Base-by-base conservation (phyloP, 2,888 invertebrate species). In the Orthosia incerta region DNA sequence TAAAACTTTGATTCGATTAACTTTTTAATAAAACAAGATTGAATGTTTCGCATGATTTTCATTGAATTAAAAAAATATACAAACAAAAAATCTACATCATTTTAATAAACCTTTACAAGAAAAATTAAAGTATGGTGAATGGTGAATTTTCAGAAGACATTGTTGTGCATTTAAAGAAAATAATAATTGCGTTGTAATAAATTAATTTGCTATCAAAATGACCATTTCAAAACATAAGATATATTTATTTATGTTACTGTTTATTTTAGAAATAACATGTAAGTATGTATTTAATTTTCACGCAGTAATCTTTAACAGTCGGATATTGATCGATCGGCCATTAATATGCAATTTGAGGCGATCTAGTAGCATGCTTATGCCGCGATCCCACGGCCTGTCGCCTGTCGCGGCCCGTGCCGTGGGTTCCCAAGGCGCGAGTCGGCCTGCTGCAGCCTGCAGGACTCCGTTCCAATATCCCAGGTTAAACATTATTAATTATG, bases 1-100 rank as follows among this genome's bases (percentile, higher is more conserved):
- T 79, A 79, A 80, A 78, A 65, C 46, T 16, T 45, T n/a, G 0
- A 73, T 63, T 69, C 55, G 69, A 80, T 80, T 59, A 83, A 48
- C 16, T 82, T 77, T 63, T 68, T 64, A 68, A 77, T 82, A 45
- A 62, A 79, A 56, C 15, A 45, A 23, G 23, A 57, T 82, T 64
- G 12, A 46, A 48, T 60, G 20, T 15, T 23, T 46, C 18, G 45
- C 23, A 12, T 13, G 50, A 26, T 64, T 73, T 65, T 46, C 23
- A 23, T 55, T 50, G 18, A 31, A 13, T 26, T 45, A 23, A 12
- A 18, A 45, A 3, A 46, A 26, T 12, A 7, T 23, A 13, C 1
- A 18, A 45, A 20, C 16, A 7, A 72, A 26, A 3, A 5, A 45
- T 20, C 12, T 4, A 20, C n/a, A 23, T 11, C 3, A 46, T 13